Evolutionary conservation across 2,797 vertebrate genomes (phyloP).

Genomic region (Coilia nasus): DNA sequence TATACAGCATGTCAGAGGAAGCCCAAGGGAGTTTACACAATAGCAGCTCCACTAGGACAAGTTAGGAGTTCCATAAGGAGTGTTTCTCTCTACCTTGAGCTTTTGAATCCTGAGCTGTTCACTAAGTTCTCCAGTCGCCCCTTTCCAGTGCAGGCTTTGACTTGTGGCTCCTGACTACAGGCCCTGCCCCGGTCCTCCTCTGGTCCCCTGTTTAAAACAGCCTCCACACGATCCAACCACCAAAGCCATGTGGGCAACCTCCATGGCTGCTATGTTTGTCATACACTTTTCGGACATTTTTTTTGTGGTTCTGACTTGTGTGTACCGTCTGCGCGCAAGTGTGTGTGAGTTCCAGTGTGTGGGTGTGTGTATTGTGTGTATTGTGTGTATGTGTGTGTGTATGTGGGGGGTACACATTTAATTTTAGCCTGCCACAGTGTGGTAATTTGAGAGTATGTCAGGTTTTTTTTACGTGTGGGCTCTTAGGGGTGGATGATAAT

Average conservation of each 20-base stretch:
- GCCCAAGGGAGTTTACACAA: not conserved
- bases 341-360: not conserved
- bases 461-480: constrained; percentile 61
- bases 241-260: constrained; percentile 62
- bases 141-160: constrained; percentile 46
- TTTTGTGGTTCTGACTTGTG: constrained; percentile 55
- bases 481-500: constrained; percentile 65
- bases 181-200: not conserved
- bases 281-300: constrained; percentile 56
- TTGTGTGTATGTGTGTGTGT: not conserved
- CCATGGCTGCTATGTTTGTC: constrained; percentile 63
- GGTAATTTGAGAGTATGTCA: constrained; percentile 65
- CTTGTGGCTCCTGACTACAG: constrained; percentile 46
- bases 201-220: constrained; percentile 61
- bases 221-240: constrained; percentile 66
- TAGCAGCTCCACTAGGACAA: not conserved
- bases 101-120: constrained; percentile 35
- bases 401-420: constrained; percentile 58
- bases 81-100: not conserved
- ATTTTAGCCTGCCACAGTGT: constrained; percentile 71
- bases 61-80: not conserved
- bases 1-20: not conserved
- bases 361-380: not conserved
- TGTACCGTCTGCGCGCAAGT: constrained; percentile 41
- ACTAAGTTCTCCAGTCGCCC: constrained; percentile 57